Evolutionary conservation across 2,113 vertebrate species (phyloP).

Genomic region (Sus scrofa): DNA sequence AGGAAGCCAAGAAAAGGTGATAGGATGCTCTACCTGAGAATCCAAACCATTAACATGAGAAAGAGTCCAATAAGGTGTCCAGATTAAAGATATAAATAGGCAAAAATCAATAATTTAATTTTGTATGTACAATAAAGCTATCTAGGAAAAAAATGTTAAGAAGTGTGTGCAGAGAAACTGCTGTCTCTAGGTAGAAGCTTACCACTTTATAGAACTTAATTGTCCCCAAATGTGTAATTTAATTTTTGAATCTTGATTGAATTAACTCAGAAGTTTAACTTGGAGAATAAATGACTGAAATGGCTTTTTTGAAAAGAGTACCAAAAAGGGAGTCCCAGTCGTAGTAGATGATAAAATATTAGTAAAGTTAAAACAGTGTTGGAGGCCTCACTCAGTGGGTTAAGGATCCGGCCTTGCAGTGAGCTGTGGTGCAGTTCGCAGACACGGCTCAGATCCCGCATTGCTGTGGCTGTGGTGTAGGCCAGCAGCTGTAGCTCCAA

Average conservation of each 20-base stretch:
- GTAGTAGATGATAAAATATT: neutral
- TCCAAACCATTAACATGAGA: neutral
- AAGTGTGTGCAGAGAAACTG: neutral
- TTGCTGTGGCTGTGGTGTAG: too few relatives aligned
- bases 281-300: neutral
- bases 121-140: neutral
- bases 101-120: neutral
- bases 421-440: too few relatives aligned
- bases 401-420: too few relatives aligned
- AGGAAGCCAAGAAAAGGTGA: neutral
- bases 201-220: neutral
- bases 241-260: conserved; percentile 23
- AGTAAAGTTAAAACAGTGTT: neutral
- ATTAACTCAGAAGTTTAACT: neutral
- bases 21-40: neutral
- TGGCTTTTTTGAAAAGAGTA: conserved; percentile 10
- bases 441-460: too few relatives aligned
- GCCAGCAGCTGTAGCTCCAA: too few relatives aligned
- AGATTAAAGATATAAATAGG: neutral
- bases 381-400: too few relatives aligned
- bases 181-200: neutral
- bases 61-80: neutral
- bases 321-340: neutral
- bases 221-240: neutral
- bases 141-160: neutral